phyloP scores from a whole-genome alignment of 2,797 vertebrate genomes.

The Alectoris magna region DNA sequence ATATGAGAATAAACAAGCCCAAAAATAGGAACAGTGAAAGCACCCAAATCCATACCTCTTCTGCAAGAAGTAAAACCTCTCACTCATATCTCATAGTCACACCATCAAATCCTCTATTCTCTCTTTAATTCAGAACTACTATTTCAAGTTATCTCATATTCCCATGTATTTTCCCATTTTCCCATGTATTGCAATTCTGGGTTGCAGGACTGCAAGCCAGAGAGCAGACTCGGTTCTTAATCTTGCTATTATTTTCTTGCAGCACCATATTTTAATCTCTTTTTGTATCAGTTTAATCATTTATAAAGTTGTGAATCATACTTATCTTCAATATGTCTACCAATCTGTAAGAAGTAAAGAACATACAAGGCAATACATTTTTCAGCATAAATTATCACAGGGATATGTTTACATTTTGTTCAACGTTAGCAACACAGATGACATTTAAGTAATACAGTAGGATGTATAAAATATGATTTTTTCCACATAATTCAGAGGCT shows the following conservation, averaged over 20 bases:
- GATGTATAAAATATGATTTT: slow-evolving; percentile 39
- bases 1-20: neutral
- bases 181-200: neutral
- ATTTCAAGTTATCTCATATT: neutral
- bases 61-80: neutral
- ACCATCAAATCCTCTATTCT: neutral
- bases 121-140: neutral
- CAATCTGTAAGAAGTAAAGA: neutral
- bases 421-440: slow-evolving; percentile 16
- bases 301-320: neutral
- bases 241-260: neutral
- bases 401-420: slow-evolving; percentile 47
- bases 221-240: neutral
- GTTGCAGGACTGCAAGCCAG: neutral
- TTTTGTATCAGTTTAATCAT: neutral
- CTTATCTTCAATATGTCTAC: neutral
- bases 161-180: too few species aligned
- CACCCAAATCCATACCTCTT: neutral
- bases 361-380: slow-evolving; percentile 24
- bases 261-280: neutral
- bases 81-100: neutral
- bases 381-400: neutral
- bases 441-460: slow-evolving; percentile 62
- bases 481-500: slow-evolving; percentile 46
- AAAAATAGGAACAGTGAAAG: neutral